Percentiles rank a stretch among this genome's conserved stretches.
Conservation (phyloP, 2,797 vertebrate species). For the Phoebastria nigripes region DNA sequence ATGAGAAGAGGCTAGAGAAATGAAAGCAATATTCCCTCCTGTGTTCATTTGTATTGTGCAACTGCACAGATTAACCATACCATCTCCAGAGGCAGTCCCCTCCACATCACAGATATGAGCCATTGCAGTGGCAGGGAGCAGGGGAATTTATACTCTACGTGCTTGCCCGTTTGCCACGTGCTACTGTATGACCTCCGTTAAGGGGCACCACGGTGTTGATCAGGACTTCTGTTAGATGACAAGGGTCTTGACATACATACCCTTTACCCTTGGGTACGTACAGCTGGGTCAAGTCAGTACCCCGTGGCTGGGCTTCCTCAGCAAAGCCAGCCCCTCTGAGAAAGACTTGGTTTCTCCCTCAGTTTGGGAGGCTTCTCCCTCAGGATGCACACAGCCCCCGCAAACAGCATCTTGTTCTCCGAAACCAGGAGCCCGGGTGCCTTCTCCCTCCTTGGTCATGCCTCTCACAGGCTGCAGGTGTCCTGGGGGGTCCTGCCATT, state of each 20-base stretch:
- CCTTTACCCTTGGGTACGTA: background rate
- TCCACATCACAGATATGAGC: background rate
- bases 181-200: background rate
- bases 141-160: background rate
- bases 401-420: background rate
- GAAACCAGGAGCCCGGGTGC: fast-evolving
- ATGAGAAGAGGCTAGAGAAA: background rate
- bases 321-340: background rate
- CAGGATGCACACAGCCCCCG: background rate
- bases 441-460: background rate
- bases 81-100: background rate
- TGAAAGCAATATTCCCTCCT: background rate
- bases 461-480: background rate
- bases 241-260: background rate
- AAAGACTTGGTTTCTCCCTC: background rate
- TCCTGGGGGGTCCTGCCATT: background rate
- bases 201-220: background rate
- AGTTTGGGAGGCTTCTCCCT: background rate
- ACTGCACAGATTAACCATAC: background rate
- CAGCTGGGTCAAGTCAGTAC: background rate
- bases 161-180: background rate
- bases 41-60: background rate
- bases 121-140: background rate
- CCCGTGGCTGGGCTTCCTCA: background rate
- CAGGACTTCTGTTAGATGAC: background rate